A percentile compares a stretch with the other conserved stretches of the same genome.
Conservation (phyloP, 1,140 invertebrate genomes). For the Olivierus martensii region DNA sequence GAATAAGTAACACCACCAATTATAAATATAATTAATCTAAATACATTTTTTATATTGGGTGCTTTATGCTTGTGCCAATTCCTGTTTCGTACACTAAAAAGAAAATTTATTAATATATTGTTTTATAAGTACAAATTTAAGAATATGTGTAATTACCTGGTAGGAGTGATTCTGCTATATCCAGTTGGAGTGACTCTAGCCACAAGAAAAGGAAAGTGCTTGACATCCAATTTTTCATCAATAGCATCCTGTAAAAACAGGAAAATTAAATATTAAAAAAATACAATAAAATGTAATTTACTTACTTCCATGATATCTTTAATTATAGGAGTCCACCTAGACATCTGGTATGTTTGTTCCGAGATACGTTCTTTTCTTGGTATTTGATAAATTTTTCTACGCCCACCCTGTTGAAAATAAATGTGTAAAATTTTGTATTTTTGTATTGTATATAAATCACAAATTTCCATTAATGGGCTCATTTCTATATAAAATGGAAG, state of each 20-base stretch:
- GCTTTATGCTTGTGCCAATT: constrained; percentile 97
- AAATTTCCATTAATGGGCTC: too few relatives aligned
- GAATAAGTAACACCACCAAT: constrained; percentile 40
- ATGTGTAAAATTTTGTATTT: too few relatives aligned
- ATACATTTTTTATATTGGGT: constrained; percentile 86
- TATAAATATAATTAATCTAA: constrained; percentile 55
- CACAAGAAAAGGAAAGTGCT: constrained; percentile 91
- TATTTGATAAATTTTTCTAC: constrained; percentile 69
- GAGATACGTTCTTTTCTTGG: constrained; percentile 87
- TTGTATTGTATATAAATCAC: too few relatives aligned
- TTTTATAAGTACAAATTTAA: neutral
- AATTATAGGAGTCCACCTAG: constrained; percentile 92
- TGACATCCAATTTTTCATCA: constrained; percentile 91
- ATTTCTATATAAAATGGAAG: too few relatives aligned
- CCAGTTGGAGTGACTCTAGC: constrained; percentile 71
- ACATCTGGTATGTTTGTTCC: constrained; percentile 98
- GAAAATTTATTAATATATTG: too few relatives aligned
- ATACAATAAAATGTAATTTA: neutral
- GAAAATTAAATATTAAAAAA: neutral
- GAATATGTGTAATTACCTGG: constrained; percentile 40
- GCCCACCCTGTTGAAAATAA: constrained; percentile 52
- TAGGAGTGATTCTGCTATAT: constrained; percentile 60
- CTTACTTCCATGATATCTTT: constrained; percentile 87
- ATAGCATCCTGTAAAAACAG: constrained; percentile 56
- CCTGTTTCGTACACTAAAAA: constrained; percentile 76